These are phyloP conservation scores for Myodes glareolus DNA, from an alignment of 2,113 vertebrate genomes.

Conservation along the genomic window DNA sequence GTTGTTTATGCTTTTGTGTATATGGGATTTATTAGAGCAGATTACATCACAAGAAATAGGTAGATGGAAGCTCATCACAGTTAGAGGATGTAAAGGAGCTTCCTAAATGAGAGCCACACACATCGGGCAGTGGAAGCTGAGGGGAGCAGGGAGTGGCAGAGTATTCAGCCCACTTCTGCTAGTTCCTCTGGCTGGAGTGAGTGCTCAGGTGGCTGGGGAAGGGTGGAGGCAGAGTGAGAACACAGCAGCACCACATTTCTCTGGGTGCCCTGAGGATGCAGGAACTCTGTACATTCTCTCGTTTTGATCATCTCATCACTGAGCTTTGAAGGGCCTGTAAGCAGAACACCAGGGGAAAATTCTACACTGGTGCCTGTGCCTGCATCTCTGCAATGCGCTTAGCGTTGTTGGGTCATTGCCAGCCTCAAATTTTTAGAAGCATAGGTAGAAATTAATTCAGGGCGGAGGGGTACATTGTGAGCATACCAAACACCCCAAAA, in stretches of 20 bases:
- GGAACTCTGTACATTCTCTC: neutral
- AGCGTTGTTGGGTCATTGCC: too few species aligned
- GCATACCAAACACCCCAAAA: neutral
- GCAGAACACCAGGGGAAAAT: neutral
- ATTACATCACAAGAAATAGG: neutral
- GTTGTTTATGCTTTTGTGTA: neutral
- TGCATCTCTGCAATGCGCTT: neutral
- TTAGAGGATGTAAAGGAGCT: neutral
- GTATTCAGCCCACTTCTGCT: neutral
- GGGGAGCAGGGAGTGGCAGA: neutral
- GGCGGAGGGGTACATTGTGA: neutral
- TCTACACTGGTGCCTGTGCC: fast-evolving
- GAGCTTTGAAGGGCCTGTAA: neutral
- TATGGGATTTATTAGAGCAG: neutral
- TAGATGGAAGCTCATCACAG: neutral
- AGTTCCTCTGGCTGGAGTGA: neutral
- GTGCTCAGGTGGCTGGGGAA: neutral
- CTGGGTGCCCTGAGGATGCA: neutral
- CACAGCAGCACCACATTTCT: neutral
- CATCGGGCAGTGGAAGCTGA: neutral
- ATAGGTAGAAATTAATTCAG: neutral
- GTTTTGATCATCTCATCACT: neutral
- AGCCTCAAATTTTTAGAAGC: neutral
- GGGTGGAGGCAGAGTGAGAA: too few species aligned
- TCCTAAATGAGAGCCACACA: neutral